phyloP scores from a whole-genome alignment of 2,113 vertebrate genomes.

The Sciurus niger region DNA sequence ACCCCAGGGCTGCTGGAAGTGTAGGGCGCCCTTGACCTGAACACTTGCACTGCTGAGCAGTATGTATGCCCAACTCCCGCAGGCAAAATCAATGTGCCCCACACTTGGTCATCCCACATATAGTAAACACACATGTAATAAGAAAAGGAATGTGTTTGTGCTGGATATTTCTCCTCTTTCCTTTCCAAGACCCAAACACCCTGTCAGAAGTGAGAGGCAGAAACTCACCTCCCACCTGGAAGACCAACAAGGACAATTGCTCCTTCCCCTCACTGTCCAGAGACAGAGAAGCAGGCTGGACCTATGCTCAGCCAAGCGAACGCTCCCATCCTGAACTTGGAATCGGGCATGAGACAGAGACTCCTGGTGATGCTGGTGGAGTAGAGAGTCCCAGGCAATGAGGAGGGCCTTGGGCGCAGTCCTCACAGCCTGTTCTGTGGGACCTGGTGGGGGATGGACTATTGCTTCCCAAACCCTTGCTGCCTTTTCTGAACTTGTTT shows the following conservation, averaged over 20 bases:
- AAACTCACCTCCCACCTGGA: background rate
- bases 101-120: background rate
- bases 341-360: background rate
- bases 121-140: background rate
- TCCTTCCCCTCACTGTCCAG: background rate
- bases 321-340: background rate
- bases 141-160: background rate
- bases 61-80: background rate
- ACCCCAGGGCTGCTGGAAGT: background rate
- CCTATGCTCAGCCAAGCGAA: background rate
- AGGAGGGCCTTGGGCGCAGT: background rate
- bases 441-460: background rate
- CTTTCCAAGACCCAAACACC: background rate
- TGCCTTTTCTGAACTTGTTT: background rate
- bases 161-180: background rate
- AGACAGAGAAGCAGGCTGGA: background rate
- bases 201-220: background rate
- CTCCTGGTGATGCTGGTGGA: background rate
- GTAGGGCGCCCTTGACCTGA: rapidly evolving
- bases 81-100: background rate
- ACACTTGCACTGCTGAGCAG: background rate
- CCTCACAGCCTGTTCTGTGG: background rate
- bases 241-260: background rate
- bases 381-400: background rate
- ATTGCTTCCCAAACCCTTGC: background rate